phyloP scores from a whole-genome alignment of 2,888 invertebrate genomes.

The Lithophane semibrunnea region DNA sequence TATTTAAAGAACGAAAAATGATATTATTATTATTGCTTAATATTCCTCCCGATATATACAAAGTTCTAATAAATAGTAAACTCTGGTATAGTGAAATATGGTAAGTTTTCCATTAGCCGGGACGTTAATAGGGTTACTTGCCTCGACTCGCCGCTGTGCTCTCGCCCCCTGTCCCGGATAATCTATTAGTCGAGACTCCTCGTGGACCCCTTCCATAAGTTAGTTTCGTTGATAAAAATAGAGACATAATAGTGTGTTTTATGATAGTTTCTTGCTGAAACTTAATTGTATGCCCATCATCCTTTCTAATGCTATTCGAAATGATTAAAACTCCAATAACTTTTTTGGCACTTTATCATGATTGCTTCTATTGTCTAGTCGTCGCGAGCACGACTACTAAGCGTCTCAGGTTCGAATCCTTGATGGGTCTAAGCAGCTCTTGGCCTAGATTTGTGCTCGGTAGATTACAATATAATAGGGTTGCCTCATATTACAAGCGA shows the following conservation, averaged over 20 bases:
- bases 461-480: not conserved
- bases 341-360: not conserved
- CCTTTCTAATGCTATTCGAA: not conserved
- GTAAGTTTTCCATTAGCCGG: slow-evolving; percentile 42
- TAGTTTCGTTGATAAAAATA: slow-evolving; percentile 19
- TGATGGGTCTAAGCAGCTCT: not conserved
- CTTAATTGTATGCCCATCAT: not conserved
- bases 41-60: not conserved
- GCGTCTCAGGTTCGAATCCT: not conserved
- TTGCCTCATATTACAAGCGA: no score
- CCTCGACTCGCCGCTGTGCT: slow-evolving; percentile 4
- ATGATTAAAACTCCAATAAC: not conserved
- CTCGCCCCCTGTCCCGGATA: slow-evolving; percentile 7
- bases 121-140: slow-evolving; percentile 49
- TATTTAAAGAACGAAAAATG: not conserved
- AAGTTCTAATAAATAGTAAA: slow-evolving; percentile 19
- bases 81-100: slow-evolving; percentile 27
- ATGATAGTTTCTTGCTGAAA: not conserved
- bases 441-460: not conserved
- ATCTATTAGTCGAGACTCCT: slow-evolving; percentile 36
- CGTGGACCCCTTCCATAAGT: slow-evolving; percentile 6
- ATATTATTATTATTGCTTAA: not conserved
- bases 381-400: not conserved
- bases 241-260: not conserved
- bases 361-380: not conserved